Evolutionary conservation across 2,888 invertebrate species (phyloP), one percentile per base, ranked within the genome.

Genomic region (Apamea anceps): DNA sequence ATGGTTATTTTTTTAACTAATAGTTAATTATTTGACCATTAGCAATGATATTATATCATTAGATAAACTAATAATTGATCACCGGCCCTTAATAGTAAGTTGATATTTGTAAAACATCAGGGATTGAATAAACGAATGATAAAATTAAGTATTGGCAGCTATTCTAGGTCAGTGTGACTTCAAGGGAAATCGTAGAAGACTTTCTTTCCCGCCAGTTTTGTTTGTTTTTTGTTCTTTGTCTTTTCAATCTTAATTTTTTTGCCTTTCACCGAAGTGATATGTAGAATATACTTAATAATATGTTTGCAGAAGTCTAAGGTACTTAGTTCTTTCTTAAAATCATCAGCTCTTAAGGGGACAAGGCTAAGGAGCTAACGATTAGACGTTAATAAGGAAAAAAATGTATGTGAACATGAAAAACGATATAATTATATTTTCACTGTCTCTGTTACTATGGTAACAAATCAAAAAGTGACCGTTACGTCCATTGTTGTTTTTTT

Each of bases 391-490:
- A 54, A 54, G 21, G 21, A 54, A 54, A 63, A 28, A 28, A 18
- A n/a, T n/a, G n/a, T n/a, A n/a, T 4, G 1, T 12, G 21, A 21
- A 28, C 37, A 15, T 4, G 15, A 13, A 28, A 10, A 72, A 51
- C 18, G 5, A 15, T 7, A 37, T 66, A 80, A 62, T 21, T 12
- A 57, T 62, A 37, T 63, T 28, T 18, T 28, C 15, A 37, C 3
- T 51, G 6, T 42, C 25, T 42, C n/a, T 67, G 15, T n/a, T 0
- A 37, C 8, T n/a, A 4, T 45, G 0, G 1, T 37, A 60, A 2
- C 18, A 72, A 62, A 74, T 79, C 60, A 70, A 77, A 80, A 88
- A 90, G 66, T 90, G 89, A 90, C 92, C 92, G 93, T 93, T 93
- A 91, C 65, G 48, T 82, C 65, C 83, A 86, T 89, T 83, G 86